These are phyloP conservation scores for Linnaemya vulpina DNA, from an alignment of 2,888 invertebrate genomes.

Conservation along the genomic window DNA sequence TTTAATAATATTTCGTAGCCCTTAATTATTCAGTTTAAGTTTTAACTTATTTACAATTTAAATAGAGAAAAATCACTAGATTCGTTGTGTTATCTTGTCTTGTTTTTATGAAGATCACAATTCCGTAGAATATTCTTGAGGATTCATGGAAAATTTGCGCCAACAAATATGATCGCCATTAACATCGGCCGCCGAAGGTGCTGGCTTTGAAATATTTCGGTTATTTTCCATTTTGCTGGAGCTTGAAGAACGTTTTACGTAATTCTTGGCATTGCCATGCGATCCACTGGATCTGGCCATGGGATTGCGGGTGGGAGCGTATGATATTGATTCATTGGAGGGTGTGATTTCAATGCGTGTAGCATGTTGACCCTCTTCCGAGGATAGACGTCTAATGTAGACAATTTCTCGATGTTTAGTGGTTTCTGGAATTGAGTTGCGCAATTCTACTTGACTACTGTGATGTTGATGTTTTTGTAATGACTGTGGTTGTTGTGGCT, in stretches of 20 bases:
- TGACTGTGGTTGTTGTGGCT: constrained; percentile 34
- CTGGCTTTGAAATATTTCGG: constrained; percentile 74
- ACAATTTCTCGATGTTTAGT: constrained; percentile 81
- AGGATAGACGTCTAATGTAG: constrained; percentile 80
- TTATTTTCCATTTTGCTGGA: constrained; percentile 69
- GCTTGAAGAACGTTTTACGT: constrained; percentile 78
- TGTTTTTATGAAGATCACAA: constrained; percentile 76
- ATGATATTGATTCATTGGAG: constrained; percentile 81
- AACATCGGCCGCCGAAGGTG: constrained; percentile 73
- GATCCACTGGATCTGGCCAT: constrained; percentile 77
- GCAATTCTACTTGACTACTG: constrained; percentile 62
- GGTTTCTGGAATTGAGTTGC: constrained; percentile 52
- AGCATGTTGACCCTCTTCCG: constrained; percentile 79
- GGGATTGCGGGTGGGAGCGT: constrained; percentile 76
- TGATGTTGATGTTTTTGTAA: constrained; percentile 61
- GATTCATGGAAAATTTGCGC: constrained; percentile 83
- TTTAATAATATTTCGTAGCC: background rate
- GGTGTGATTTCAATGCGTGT: constrained; percentile 83
- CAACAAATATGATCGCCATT: constrained; percentile 84
- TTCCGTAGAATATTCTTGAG: constrained; percentile 83
- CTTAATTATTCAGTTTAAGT: constrained; percentile 27
- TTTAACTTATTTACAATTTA: constrained; percentile 53
- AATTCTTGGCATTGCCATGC: constrained; percentile 63
- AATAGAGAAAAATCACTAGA: constrained; percentile 66
- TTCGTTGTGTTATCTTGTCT: constrained; percentile 63